Conservation (phyloP, 2,797 vertebrate species). For the Coluber constrictor region DNA sequence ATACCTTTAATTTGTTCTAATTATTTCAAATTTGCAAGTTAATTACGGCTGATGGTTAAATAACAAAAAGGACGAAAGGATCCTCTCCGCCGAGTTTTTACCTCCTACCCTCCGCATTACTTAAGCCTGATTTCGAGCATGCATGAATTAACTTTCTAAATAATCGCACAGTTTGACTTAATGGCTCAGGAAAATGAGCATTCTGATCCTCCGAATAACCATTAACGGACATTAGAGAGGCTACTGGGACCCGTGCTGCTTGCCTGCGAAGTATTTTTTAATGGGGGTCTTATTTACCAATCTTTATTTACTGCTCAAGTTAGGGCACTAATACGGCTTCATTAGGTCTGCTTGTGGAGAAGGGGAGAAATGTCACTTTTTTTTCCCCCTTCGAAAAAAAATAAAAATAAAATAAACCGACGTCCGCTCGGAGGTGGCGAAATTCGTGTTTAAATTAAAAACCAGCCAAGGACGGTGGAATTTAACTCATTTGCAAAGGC, state of each 20-base stretch:
- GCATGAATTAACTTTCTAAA: constrained; percentile 86
- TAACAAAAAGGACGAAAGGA: constrained; percentile 78
- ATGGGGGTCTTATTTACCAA: constrained; percentile 79
- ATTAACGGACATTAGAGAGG: constrained; percentile 81
- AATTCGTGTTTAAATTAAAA: too few relatives aligned
- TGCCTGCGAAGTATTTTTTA: constrained; percentile 77
- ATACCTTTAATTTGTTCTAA: constrained; percentile 88
- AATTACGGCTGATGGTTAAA: constrained; percentile 84
- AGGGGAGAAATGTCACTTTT: constrained; percentile 63
- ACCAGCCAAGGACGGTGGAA: too few relatives aligned
- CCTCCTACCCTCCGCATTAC: constrained; percentile 78
- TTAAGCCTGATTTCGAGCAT: constrained; percentile 81
- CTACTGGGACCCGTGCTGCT: constrained; percentile 77
- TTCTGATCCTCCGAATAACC: constrained; percentile 77
- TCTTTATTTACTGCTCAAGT: constrained; percentile 76
- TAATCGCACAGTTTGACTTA: constrained; percentile 82
- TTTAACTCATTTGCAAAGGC: too few relatives aligned
- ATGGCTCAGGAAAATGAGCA: constrained; percentile 80
- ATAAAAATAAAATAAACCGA: constrained; percentile 61
- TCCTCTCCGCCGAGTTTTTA: constrained; percentile 78
- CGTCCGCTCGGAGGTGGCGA: too few relatives aligned
- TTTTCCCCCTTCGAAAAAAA: background rate
- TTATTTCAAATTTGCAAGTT: constrained; percentile 87
- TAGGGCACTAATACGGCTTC: constrained; percentile 67
- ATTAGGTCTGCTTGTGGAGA: constrained; percentile 68